phyloP scores from a whole-genome alignment of 1,140 invertebrate species.

The Drosophila quadrilineata region DNA sequence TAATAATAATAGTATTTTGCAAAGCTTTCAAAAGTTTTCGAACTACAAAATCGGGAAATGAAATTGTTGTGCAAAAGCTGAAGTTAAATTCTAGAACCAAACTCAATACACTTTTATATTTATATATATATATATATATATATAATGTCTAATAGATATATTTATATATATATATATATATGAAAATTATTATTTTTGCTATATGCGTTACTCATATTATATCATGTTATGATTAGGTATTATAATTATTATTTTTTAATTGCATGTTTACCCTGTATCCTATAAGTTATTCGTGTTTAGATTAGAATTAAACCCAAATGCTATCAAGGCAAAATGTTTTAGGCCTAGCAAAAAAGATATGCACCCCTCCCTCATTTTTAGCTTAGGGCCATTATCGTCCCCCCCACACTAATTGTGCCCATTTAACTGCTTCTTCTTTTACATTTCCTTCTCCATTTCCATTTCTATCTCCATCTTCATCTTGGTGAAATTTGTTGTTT shows the following conservation, averaged over 20 bases:
- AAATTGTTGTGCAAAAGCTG: slow-evolving; percentile 57
- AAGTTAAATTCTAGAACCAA: slow-evolving; percentile 35
- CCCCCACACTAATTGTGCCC: slow-evolving; percentile 57
- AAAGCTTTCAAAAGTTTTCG: slow-evolving; percentile 60
- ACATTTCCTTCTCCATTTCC: too few species aligned
- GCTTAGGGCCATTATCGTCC: slow-evolving; percentile 12
- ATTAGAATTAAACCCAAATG: slow-evolving; percentile 55
- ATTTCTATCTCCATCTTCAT: too few species aligned
- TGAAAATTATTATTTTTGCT: slow-evolving; percentile 30
- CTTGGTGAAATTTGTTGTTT: slow-evolving; percentile 35
- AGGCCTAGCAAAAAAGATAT: slow-evolving; percentile 66
- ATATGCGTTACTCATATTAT: background rate
- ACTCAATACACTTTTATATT: slow-evolving; percentile 23
- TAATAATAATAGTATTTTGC: slow-evolving; percentile 62
- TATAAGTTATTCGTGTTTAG: slow-evolving; percentile 69
- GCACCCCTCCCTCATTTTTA: slow-evolving; percentile 48
- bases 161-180: slow-evolving; percentile 21
- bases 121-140: slow-evolving; percentile 21
- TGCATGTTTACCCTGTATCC: slow-evolving; percentile 81
- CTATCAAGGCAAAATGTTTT: slow-evolving; percentile 65
- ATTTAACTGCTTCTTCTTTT: slow-evolving; percentile 48
- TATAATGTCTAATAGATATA: slow-evolving; percentile 22
- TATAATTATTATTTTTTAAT: slow-evolving; percentile 54
- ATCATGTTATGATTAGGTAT: slow-evolving; percentile 25
- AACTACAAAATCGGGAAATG: slow-evolving; percentile 48